These are phyloP conservation scores for Aleiodes testaceus DNA, from an alignment of 2,888 invertebrate genomes.

Conservation along the genomic window DNA sequence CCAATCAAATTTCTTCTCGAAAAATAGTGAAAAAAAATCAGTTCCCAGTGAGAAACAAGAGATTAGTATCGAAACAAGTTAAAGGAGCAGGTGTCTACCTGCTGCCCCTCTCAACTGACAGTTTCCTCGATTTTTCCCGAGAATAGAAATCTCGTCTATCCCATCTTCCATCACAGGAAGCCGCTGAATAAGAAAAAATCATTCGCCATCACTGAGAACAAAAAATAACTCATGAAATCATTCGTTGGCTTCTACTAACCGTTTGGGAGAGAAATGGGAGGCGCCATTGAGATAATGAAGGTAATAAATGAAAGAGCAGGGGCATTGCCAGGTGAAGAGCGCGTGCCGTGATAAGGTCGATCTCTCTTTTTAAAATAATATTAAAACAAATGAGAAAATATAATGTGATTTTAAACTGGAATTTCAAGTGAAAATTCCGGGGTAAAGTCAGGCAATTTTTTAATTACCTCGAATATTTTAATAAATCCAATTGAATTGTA, in stretches of 20 bases:
- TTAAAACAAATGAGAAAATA: background rate
- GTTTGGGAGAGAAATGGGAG: constrained; percentile 27
- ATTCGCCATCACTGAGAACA: background rate
- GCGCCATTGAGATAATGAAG: constrained; percentile 36
- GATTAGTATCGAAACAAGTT: constrained; percentile 20
- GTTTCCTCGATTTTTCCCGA: constrained; percentile 9
- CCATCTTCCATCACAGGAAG: background rate
- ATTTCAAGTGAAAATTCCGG: background rate
- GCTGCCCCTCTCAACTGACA: constrained; percentile 12
- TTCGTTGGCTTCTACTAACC: background rate
- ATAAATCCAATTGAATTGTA: too few relatives aligned
- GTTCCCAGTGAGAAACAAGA: background rate
- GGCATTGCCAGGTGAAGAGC: constrained; percentile 48
- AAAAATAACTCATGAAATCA: constrained; percentile 12
- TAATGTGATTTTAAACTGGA: constrained; percentile 10
- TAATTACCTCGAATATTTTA: too few relatives aligned
- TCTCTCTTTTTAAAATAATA: constrained; percentile 20
- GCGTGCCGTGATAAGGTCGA: constrained; percentile 42
- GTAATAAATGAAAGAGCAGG: constrained; percentile 30
- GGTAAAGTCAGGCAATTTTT: too few relatives aligned
- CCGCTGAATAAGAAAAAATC: background rate
- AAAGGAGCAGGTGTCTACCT: constrained; percentile 8
- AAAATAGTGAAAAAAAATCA: background rate
- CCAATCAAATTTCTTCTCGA: background rate
- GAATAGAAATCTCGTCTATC: constrained; percentile 30